phyloP scores from a whole-genome alignment of 2,113 vertebrate genomes.

The Periophthalmodon schlosseri region DNA sequence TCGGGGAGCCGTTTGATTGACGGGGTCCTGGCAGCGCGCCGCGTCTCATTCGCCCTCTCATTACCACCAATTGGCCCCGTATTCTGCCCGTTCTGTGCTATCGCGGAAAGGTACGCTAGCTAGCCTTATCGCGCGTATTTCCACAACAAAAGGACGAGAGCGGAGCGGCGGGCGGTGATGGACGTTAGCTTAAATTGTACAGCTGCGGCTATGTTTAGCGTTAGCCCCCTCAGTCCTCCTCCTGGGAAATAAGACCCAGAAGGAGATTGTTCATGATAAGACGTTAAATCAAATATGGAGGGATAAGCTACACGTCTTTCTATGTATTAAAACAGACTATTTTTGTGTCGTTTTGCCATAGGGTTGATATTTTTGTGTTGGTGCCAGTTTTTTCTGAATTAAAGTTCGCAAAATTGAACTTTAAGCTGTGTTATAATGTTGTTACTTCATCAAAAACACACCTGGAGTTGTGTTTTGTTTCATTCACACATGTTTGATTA shows the following conservation, averaged over 20 bases:
- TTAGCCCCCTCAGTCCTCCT: slow-evolving; percentile 32
- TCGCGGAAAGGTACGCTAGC: slow-evolving; percentile 64
- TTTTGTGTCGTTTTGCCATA: neutral
- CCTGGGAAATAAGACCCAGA: slow-evolving; percentile 45
- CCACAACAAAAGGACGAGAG: slow-evolving; percentile 58
- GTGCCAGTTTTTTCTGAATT: too few relatives aligned
- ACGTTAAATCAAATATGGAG: slow-evolving; percentile 53
- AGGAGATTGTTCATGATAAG: slow-evolving; percentile 55
- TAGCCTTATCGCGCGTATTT: slow-evolving; percentile 79
- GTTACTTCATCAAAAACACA: too few relatives aligned
- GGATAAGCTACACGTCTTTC: neutral
- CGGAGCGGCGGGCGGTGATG: slow-evolving; percentile 36
- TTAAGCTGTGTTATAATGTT: too few relatives aligned
- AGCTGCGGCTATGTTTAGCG: slow-evolving; percentile 48
- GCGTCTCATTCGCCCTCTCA: slow-evolving; percentile 73
- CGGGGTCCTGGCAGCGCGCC: slow-evolving; percentile 78
- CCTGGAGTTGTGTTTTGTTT: too few relatives aligned
- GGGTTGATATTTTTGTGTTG: too few relatives aligned
- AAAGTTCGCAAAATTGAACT: too few relatives aligned
- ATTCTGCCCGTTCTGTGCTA: slow-evolving; percentile 74
- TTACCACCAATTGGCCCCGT: slow-evolving; percentile 82
- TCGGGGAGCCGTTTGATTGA: slow-evolving; percentile 76
- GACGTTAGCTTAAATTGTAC: slow-evolving; percentile 51
- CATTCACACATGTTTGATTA: too few relatives aligned
- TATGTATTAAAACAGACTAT: neutral